Conservation (phyloP, 1,140 invertebrate genomes). For the Sarcophaga bullata region DNA sequence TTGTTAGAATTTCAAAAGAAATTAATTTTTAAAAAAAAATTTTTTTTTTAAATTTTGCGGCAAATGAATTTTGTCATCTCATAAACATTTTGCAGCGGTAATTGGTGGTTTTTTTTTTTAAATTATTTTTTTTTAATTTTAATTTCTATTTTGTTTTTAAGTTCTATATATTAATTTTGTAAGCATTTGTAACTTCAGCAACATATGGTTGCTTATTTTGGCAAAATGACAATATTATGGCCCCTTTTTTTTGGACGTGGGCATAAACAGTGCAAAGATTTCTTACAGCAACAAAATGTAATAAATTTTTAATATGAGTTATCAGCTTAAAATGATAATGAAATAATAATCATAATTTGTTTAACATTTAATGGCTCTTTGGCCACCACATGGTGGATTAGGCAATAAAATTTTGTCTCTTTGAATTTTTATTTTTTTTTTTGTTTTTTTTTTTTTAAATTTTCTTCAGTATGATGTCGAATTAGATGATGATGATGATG, state of each 20-base stretch:
- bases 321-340: neutral
- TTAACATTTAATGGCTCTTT: neutral
- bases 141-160: too few species aligned
- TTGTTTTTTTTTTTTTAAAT: too few species aligned
- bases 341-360: conserved; percentile 2
- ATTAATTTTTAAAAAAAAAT: neutral
- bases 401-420: neutral
- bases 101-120: neutral
- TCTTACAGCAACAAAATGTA: too few species aligned
- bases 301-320: neutral
- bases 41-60: neutral
- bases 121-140: too few species aligned
- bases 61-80: neutral
- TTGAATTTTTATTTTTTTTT: too few species aligned
- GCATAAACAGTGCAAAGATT: too few species aligned
- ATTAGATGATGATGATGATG: too few species aligned
- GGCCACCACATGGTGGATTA: neutral
- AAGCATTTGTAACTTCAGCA: too few species aligned
- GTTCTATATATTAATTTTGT: too few species aligned
- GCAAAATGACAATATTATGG: neutral
- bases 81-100: neutral
- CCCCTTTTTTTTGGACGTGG: too few species aligned
- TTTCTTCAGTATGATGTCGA: too few species aligned
- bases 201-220: neutral
- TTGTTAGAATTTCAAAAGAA: conserved; percentile 5